Conservation (phyloP, 2,888 invertebrate genomes). For the Platerodrilus igneus region DNA sequence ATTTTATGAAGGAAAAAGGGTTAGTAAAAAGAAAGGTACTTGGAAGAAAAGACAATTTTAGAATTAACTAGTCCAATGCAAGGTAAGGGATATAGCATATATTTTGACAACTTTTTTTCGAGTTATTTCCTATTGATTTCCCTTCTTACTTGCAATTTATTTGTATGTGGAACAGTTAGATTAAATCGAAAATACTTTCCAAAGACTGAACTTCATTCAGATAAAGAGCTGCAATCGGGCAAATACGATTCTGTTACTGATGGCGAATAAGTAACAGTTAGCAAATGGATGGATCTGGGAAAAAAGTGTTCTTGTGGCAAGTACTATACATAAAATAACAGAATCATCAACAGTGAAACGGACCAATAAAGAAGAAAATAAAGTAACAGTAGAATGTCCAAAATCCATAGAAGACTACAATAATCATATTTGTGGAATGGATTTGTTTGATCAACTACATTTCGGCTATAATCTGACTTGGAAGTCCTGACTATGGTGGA, state of each 20-base stretch:
- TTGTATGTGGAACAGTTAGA: slow-evolving; percentile 33
- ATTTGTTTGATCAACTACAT: slow-evolving; percentile 13
- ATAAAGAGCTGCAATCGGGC: slow-evolving; percentile 29
- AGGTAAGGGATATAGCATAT: slow-evolving; percentile 25
- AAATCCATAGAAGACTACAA: slow-evolving; percentile 10
- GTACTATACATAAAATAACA: neutral
- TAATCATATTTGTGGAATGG: slow-evolving; percentile 8
- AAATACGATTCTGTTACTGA: slow-evolving; percentile 27
- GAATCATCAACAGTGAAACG: neutral
- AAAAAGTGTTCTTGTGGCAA: slow-evolving; percentile 2
- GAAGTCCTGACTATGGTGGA: slow-evolving; percentile 20
- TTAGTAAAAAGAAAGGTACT: slow-evolving; percentile 12
- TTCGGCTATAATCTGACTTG: slow-evolving; percentile 12
- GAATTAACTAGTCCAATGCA: slow-evolving; percentile 27
- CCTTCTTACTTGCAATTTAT: slow-evolving; percentile 26
- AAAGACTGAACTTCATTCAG: slow-evolving; percentile 24
- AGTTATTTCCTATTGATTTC: slow-evolving; percentile 27
- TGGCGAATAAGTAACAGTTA: slow-evolving; percentile 27
- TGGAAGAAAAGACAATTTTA: slow-evolving; percentile 31
- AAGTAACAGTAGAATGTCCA: slow-evolving; percentile 8
- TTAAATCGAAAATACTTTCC: slow-evolving; percentile 29
- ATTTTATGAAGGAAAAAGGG: slow-evolving; percentile 28
- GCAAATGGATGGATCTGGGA: slow-evolving; percentile 34
- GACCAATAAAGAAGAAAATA: neutral
- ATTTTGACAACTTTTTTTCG: slow-evolving; percentile 23